Evolutionary conservation across 2,113 vertebrate genomes (phyloP), one percentile per base, ranked within the genome.

Genomic region (Cryptotis parvus): DNA sequence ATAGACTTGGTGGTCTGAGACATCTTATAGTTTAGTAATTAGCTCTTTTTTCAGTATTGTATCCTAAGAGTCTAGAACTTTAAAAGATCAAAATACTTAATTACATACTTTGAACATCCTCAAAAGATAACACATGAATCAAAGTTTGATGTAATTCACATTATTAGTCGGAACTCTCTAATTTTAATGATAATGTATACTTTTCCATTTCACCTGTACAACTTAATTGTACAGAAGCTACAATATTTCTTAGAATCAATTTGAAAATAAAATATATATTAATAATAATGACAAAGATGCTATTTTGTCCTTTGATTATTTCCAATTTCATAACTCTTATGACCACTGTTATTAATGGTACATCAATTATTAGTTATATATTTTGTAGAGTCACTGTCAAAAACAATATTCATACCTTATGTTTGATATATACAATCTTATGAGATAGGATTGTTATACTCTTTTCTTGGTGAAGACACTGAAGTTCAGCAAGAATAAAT

Each of bases 61-160:
- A 33, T 91, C 89, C 78, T 80, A 84, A 69, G 11, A 75, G 78
- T 70, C 7, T 65, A 27, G 66, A 24, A 61, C 77, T 86, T 76
- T 89, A 90, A 93, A 79, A 79, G 58, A 63, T 63, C 84, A 31
- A 16, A 79, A 79, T 9, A 68, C 41, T 91, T 91, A 15, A 65
- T 66, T 85, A 76, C 4, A 37, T 37, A 74, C 0, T 87, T 91
- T 75, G 82, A 87, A 73, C 8, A 58, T 79, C 22, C 31, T 82
- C 55, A 83, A 70, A 72, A 70, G 10, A 41, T 8, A 88, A 52
- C 29, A 7, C 15, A 87, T 33, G 43, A 11, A 70, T 58, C 41
- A 86, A 75, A 89, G 11, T 86, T 39, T 73, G 35, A 43, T 7
- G 63, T 68, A 39, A 10, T 58, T 58, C 55, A 70, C 68, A 70